Conservation (phyloP, 2,113 vertebrate genomes). For the Spea bombifrons region DNA sequence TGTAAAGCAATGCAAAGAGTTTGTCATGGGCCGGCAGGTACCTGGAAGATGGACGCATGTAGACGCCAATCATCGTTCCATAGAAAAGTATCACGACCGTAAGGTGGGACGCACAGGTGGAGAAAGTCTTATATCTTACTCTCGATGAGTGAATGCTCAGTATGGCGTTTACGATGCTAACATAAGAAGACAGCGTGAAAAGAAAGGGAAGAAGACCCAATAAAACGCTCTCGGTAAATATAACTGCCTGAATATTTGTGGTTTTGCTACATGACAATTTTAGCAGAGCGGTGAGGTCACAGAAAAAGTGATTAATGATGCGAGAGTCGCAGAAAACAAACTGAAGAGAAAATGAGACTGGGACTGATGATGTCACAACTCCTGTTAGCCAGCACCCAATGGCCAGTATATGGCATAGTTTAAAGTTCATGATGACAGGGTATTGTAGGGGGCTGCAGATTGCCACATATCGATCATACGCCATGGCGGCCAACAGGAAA, state of each 20-base stretch:
- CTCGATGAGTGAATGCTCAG: background rate
- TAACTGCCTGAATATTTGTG: conserved; percentile 3
- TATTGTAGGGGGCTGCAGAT: conserved; percentile 2
- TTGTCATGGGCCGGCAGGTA: conserved; percentile 46
- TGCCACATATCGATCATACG: conserved; percentile 17
- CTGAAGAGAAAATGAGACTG: background rate
- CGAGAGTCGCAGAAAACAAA: background rate
- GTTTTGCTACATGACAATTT: conserved; percentile 15
- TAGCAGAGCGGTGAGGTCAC: conserved; percentile 15
- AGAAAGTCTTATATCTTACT: background rate
- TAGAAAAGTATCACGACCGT: conserved; percentile 50
- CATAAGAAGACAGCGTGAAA: conserved; percentile 19
- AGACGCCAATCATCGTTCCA: conserved; percentile 47
- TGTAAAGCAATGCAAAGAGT: conserved; percentile 50
- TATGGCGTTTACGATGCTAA: conserved; percentile 1
- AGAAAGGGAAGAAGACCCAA: conserved; percentile 13
- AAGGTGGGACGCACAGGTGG: conserved; percentile 49
- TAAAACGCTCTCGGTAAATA: conserved; percentile 13
- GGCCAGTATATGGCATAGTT: background rate
- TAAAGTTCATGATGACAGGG: background rate
- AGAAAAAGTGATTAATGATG: conserved; percentile 20
- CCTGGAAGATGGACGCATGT: conserved; percentile 43
- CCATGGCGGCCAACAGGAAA: conserved; percentile 23
- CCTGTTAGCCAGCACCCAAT: conserved; percentile 4
- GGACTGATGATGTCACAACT: conserved; percentile 1